A percentile compares a stretch with the other conserved stretches of the same genome.
phyloP scores from a whole-genome alignment of 2,888 invertebrate genomes.

The Brachyptera risi region DNA sequence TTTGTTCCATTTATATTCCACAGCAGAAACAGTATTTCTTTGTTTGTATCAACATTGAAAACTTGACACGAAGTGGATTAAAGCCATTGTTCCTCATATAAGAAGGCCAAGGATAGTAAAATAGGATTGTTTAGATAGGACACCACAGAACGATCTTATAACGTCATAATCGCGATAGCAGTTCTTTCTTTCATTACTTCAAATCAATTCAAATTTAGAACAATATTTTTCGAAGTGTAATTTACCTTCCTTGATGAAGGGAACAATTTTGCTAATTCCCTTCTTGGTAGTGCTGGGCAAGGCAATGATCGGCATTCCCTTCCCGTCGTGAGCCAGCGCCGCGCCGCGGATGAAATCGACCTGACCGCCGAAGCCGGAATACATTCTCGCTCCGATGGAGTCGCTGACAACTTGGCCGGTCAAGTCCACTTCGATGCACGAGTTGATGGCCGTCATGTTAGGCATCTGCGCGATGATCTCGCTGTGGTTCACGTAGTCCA shows the following conservation, averaged over 20 bases:
- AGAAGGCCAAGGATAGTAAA: too few species aligned
- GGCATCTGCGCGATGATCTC: constrained; percentile 78
- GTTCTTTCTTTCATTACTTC: too few species aligned
- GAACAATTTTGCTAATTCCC: constrained; percentile 80
- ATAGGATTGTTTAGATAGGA: too few species aligned
- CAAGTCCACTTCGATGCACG: constrained; percentile 90
- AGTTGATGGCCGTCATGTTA: constrained; percentile 93
- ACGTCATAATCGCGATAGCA: too few species aligned
- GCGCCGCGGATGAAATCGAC: constrained; percentile 92
- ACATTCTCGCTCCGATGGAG: constrained; percentile 77
- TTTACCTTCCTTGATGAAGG: constrained; percentile 71
- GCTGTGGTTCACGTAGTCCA: constrained; percentile 85
- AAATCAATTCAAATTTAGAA: too few species aligned
- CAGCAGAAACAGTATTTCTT: too few species aligned
- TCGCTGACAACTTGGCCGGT: constrained; percentile 93
- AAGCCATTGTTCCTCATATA: too few species aligned
- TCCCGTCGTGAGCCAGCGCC: constrained; percentile 76
- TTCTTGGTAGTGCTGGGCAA: constrained; percentile 74
- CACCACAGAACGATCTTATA: too few species aligned
- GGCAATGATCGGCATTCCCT: constrained; percentile 89
- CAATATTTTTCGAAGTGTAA: not conserved
- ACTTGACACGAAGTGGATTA: too few species aligned
- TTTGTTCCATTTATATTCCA: too few species aligned
- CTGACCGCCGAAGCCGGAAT: constrained; percentile 87
- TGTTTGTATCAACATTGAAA: too few species aligned